These are phyloP conservation scores for Campoplex capitator DNA, from an alignment of 2,888 invertebrate species.

Conservation along the genomic window DNA sequence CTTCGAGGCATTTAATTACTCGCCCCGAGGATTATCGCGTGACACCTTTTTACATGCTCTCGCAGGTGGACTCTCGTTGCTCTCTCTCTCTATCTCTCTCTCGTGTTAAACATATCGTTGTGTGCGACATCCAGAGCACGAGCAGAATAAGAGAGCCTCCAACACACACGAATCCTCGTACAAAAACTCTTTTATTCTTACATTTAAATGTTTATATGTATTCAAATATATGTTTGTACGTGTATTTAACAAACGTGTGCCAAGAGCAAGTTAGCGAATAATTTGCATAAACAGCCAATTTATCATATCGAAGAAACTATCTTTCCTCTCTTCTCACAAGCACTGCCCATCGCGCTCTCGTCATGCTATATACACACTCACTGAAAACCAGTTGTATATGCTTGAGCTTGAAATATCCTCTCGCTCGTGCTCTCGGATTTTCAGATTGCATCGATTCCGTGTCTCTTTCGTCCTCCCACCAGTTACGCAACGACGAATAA, in stretches of 20 bases:
- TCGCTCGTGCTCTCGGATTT: constrained; percentile 43
- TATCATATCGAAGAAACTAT: constrained; percentile 76
- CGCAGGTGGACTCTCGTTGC: constrained; percentile 70
- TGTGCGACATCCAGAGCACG: constrained; percentile 42
- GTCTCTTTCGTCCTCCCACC: background rate
- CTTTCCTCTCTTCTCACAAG: constrained; percentile 34
- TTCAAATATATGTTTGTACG: constrained; percentile 53
- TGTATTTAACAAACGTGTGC: constrained; percentile 52
- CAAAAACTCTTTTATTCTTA: background rate
- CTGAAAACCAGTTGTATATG: constrained; percentile 55
- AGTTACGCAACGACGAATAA: constrained; percentile 40
- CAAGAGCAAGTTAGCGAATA: constrained; percentile 72
- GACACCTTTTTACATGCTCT: constrained; percentile 73
- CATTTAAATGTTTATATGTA: constrained; percentile 56
- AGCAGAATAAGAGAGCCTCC: constrained; percentile 4
- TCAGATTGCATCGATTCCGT: constrained; percentile 50
- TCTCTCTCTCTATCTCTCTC: constrained; percentile 48
- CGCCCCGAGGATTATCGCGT: constrained; percentile 72
- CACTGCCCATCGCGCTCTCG: background rate
- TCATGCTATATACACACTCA: constrained; percentile 11
- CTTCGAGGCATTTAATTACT: constrained; percentile 72
- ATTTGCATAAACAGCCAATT: constrained; percentile 78
- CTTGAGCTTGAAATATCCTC: constrained; percentile 5
- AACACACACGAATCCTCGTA: background rate
- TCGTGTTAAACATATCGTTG: constrained; percentile 24